Base-by-base conservation (phyloP, 2,888 invertebrate genomes). In the Chrysina gloriosa region DNA sequence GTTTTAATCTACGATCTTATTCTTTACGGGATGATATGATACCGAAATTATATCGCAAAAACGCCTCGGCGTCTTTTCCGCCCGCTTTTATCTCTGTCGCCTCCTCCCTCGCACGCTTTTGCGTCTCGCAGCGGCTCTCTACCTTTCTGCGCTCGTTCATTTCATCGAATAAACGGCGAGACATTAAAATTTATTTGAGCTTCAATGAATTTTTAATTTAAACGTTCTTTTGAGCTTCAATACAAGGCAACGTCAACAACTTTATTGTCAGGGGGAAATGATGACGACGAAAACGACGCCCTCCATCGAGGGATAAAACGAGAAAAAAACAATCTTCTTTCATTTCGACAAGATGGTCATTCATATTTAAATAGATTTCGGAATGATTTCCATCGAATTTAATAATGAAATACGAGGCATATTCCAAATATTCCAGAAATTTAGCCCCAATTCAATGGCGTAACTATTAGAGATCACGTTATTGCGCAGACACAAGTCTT, bases 1-100 rank as follows among this genome's bases (percentile, higher is more conserved):
- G 56, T 65, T 65, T 65, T 65, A 65, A 65, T 65, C 65, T 65
- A 45, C 65, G 52, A 65, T 65, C 65, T 65, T 56, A 65, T 65
- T 65, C 65, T 65, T 65, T 56, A 65, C 39, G 54, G 54, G 56
- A 65, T 56, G 65, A 65, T 65, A 65, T 65, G 65, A 56, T 56
- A 56, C 65, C 47, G 56, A 65, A 65, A 65, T 65, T 65, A 65
- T 54, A 65, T 65, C 19, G 65, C 65, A 47, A 56, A 56, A 56
- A 65, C 23, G 58, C 39, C 25, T 25, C 9, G 11, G 56, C 42
- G 39, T 25, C 36, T 25, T 27, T 50, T 14, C 21, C 25, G 23
- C 36, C 25, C n/a, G 47, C 21, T 21, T 23, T 1, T n/a, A 47
- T 47, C 19, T 23, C 47, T 7, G 19, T 3, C 21, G 6, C n/a